phyloP scores from a whole-genome alignment of 2,888 invertebrate species.

The Tipula helvola region DNA sequence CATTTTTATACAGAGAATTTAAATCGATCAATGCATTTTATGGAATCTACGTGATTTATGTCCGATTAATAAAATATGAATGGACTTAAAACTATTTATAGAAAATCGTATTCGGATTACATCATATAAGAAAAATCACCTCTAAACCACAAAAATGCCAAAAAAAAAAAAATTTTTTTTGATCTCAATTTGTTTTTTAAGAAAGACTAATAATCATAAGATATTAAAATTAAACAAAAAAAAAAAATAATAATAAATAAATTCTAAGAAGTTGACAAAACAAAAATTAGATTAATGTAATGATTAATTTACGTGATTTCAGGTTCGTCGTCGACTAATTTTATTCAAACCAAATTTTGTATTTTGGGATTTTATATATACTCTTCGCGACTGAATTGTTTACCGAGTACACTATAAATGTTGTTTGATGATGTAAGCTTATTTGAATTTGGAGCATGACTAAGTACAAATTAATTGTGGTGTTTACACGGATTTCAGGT shows the following conservation, averaged over 20 bases:
- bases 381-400: neutral
- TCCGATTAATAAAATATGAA: neutral
- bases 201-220: neutral
- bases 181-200: neutral
- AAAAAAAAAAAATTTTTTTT: neutral
- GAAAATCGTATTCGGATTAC: neutral
- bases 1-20: neutral
- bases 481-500: neutral
- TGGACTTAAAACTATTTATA: neutral
- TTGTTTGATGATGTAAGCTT: neutral
- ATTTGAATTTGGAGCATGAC: neutral
- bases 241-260: neutral
- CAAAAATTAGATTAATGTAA: neutral
- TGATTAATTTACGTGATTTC: constrained; percentile 4
- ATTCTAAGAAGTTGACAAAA: neutral
- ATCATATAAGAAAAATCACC: neutral
- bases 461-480: neutral
- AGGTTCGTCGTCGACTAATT: neutral
- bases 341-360: neutral
- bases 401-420: neutral
- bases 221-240: neutral
- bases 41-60: neutral
- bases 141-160: neutral
- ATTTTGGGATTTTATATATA: neutral
- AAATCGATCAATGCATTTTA: neutral